Evolutionary conservation across 2,888 invertebrate genomes (phyloP).

Genomic region (Junonia oenone): DNA sequence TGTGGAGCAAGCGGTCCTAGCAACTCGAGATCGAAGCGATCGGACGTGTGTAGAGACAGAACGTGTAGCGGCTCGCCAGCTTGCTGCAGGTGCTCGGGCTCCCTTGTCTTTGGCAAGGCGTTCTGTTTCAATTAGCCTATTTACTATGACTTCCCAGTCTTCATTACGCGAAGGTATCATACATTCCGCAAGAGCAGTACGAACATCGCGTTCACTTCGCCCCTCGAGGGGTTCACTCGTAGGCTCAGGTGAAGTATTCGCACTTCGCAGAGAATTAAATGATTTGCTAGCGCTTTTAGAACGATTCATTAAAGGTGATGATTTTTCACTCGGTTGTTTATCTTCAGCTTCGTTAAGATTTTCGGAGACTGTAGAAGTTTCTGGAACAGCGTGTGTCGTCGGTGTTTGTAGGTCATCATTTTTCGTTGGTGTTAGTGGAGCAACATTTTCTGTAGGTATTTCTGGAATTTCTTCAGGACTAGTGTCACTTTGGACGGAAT

Average conservation of each 20-base stretch:
- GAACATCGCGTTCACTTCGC: constrained; percentile 51
- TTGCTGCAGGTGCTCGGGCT: constrained; percentile 84
- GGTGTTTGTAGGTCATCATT: not conserved
- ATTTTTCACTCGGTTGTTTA: constrained; percentile 37
- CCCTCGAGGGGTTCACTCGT: constrained; percentile 37
- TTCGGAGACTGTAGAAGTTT: constrained; percentile 31
- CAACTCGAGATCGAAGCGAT: constrained; percentile 95
- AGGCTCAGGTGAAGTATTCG: constrained; percentile 45
- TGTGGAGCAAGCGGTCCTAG: constrained; percentile 91
- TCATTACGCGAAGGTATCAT: constrained; percentile 81
- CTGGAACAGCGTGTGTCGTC: constrained; percentile 26
- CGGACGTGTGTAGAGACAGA: constrained; percentile 87
- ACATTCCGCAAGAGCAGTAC: constrained; percentile 61
- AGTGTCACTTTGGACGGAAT: constrained; percentile 31
- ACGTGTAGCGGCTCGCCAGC: constrained; percentile 83
- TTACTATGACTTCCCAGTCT: constrained; percentile 90
- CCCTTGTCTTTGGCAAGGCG: constrained; percentile 84
- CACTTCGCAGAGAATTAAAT: constrained; percentile 43
- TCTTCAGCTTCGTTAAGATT: constrained; percentile 15
- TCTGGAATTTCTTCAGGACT: constrained; percentile 4
- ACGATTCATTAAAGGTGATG: constrained; percentile 36
- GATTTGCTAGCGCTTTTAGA: constrained; percentile 40
- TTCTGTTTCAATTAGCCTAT: constrained; percentile 84
- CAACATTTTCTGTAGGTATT: not conserved
- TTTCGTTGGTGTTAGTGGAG: not conserved